Conservation (phyloP, 2,797 vertebrate species). For the Poecilia gillii region DNA sequence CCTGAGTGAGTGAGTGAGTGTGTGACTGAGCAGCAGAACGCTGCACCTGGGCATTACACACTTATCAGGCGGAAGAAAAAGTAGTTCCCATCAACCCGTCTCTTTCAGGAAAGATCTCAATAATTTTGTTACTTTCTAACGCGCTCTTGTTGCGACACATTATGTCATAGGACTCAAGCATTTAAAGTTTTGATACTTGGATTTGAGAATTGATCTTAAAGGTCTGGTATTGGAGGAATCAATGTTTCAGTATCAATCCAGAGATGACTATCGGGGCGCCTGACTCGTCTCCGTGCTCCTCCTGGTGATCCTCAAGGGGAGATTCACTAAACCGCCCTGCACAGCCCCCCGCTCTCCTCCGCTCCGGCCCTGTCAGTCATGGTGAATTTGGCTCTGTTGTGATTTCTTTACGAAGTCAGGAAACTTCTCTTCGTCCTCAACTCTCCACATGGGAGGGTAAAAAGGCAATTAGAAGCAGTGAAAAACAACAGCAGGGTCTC, state of each 20-base stretch:
- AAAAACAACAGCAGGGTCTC: slow-evolving; percentile 82
- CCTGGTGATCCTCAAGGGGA: not conserved
- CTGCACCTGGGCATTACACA: not conserved
- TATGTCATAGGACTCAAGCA: not conserved
- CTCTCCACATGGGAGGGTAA: slow-evolving; percentile 60
- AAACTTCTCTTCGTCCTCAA: slow-evolving; percentile 68
- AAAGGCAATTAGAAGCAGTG: slow-evolving; percentile 65
- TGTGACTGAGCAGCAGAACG: not conserved
- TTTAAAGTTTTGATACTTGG: not conserved
- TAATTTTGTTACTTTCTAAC: not conserved
- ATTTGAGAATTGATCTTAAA: not conserved
- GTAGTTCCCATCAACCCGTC: not conserved
- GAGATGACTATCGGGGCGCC: too few relatives aligned
- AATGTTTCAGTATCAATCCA: not conserved
- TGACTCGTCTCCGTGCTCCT: not conserved
- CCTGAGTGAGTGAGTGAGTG: not conserved
- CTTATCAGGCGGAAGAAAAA: not conserved
- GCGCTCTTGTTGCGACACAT: not conserved
- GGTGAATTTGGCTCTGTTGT: slow-evolving; percentile 5
- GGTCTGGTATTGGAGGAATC: not conserved
- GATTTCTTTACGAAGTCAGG: slow-evolving; percentile 15
- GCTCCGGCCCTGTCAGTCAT: not conserved
- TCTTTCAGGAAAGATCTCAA: not conserved
- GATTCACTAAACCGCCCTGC: not conserved
- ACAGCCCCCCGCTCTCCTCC: not conserved